Evolutionary conservation across 2,888 invertebrate genomes (phyloP).

Genomic region (Dryobota labecula): DNA sequence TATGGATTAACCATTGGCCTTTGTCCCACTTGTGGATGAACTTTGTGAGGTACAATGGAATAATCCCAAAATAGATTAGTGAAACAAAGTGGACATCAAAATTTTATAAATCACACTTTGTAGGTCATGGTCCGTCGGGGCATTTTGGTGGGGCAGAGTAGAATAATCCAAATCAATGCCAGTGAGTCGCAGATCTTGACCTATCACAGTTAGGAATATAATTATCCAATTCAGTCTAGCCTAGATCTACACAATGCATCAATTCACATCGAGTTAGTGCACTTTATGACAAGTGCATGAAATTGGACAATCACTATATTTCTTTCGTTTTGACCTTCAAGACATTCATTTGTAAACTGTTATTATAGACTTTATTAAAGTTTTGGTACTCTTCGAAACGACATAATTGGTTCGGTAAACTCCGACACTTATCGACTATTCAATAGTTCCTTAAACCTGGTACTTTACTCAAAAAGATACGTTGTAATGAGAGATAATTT

Average conservation of each 20-base stretch:
- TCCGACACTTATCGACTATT: background rate
- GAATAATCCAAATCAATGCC: background rate
- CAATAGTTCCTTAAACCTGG: too few relatives aligned
- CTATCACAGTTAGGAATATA: background rate
- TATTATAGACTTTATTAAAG: background rate
- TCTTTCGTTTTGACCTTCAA: background rate
- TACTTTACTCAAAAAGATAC: background rate
- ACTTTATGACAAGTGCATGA: slow-evolving; percentile 21
- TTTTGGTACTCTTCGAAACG: background rate
- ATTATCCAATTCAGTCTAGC: slow-evolving; percentile 33
- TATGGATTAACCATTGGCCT: background rate
- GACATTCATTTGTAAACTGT: background rate
- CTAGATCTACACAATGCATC: slow-evolving; percentile 25
- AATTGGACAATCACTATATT: background rate
- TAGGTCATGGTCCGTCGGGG: background rate
- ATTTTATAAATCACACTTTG: background rate
- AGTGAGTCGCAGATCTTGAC: background rate
- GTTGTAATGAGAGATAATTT: background rate
- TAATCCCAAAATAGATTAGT: too few relatives aligned
- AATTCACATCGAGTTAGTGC: slow-evolving; percentile 32
- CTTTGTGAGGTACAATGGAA: background rate
- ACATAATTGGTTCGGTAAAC: background rate
- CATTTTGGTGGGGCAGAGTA: background rate
- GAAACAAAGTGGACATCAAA: too few relatives aligned
- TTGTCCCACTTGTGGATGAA: background rate